These are phyloP conservation scores for Hymenopus coronatus DNA, from an alignment of 2,888 invertebrate genomes.

Conservation along the genomic window DNA sequence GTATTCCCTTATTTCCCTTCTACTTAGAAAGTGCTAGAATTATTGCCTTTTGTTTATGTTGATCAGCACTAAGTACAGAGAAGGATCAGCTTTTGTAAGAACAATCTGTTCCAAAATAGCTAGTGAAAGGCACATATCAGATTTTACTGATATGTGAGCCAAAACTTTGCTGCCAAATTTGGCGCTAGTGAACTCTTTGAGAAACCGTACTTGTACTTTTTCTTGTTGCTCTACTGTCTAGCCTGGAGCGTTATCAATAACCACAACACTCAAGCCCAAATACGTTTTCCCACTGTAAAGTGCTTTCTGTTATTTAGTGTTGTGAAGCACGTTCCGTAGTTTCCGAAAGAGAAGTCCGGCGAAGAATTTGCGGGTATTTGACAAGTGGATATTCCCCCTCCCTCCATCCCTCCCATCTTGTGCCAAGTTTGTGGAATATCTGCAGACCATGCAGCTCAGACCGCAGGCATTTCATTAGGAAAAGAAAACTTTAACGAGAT, in stretches of 20 bases:
- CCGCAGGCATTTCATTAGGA: neutral
- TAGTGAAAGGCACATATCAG: too few relatives aligned
- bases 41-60: too few relatives aligned
- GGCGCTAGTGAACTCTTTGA: too few relatives aligned
- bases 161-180: neutral
- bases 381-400: neutral
- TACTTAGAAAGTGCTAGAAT: too few relatives aligned
- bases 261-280: neutral
- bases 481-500: neutral
- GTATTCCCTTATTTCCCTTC: too few relatives aligned
- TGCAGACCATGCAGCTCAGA: neutral
- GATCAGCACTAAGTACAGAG: too few relatives aligned
- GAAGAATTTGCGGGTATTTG: neutral
- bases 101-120: too few relatives aligned
- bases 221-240: neutral
- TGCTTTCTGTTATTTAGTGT: neutral
- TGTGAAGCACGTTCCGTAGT: neutral
- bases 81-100: too few relatives aligned
- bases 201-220: neutral
- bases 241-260: neutral
- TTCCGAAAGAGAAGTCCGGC: neutral
- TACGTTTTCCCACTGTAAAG: neutral
- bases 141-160: neutral
- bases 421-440: neutral
- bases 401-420: neutral